These are phyloP conservation scores for Equus quagga DNA, from an alignment of 2,113 vertebrate genomes.

Conservation along the genomic window DNA sequence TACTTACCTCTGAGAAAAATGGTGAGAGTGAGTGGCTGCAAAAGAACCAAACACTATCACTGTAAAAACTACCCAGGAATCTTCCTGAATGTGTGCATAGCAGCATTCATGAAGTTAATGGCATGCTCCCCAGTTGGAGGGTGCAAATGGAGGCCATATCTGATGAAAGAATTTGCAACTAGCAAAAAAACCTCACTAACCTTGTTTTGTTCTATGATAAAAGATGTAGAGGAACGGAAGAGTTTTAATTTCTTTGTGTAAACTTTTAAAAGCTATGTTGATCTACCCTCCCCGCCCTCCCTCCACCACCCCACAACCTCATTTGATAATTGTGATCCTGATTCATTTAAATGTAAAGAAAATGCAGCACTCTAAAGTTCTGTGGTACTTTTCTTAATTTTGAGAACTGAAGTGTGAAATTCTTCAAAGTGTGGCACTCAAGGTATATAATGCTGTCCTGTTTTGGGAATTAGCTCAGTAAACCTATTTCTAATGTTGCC, in stretches of 20 bases:
- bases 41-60: not conserved
- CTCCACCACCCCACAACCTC: too few species aligned
- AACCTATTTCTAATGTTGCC: conserved; percentile 33
- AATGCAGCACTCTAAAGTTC: not conserved
- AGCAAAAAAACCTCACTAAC: not conserved
- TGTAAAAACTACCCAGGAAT: not conserved
- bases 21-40: not conserved
- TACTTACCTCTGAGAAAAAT: not conserved
- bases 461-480: conserved; percentile 47
- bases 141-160: not conserved
- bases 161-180: not conserved
- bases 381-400: not conserved
- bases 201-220: not conserved
- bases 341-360: conserved; percentile 8
- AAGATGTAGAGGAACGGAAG: not conserved
- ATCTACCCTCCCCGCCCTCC: not conserved
- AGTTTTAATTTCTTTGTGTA: not conserved
- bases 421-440: not conserved
- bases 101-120: rapidly evolving
- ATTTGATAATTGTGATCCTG: not conserved
- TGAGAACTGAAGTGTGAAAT: conserved; percentile 30
- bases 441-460: conserved; percentile 1
- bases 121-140: not conserved
- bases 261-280: not conserved
- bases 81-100: not conserved